Evolutionary conservation across 2,113 vertebrate genomes (phyloP).

Genomic region (Mirza zaza): DNA sequence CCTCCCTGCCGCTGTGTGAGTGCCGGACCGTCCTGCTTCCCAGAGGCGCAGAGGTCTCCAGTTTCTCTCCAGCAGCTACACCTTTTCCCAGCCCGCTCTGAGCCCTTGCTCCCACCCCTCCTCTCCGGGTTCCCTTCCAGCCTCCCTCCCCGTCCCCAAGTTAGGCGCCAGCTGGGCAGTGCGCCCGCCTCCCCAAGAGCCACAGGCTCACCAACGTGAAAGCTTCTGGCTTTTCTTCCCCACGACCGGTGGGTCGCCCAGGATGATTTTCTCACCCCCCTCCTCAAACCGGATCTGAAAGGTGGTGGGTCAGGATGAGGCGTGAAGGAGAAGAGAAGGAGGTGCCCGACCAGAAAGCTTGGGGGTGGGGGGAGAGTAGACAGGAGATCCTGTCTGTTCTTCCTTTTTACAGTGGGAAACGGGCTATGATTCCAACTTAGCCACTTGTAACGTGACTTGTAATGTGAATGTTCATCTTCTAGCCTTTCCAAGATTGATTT

Average conservation of each 20-base stretch:
- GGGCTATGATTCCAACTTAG: not conserved
- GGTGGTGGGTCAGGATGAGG: not conserved
- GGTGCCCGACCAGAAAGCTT: not conserved
- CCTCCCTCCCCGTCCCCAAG: not conserved
- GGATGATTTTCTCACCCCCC: conserved; percentile 22
- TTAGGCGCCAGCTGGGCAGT: conserved; percentile 49
- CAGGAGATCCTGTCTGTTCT: no score
- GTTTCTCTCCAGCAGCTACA: conserved; percentile 51
- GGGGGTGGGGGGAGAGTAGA: not conserved
- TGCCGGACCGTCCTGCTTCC: conserved; percentile 40
- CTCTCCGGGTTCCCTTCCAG: not conserved
- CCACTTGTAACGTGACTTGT: not conserved
- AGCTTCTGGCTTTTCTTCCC: conserved; percentile 45
- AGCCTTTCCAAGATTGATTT: not conserved
- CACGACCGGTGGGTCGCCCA: conserved; percentile 32
- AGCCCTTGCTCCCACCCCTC: not conserved
- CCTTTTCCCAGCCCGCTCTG: conserved; percentile 14
- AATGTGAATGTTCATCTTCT: not conserved
- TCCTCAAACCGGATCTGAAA: not conserved
- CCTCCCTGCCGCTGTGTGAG: conserved; percentile 34
- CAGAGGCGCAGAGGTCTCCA: conserved; percentile 22
- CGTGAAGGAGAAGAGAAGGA: not conserved
- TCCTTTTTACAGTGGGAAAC: not conserved
- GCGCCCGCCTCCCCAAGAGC: not conserved
- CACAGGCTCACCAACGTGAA: conserved; percentile 26